Conservation (phyloP, 2,113 vertebrate genomes). For the Brachypodius melanocephalos region DNA sequence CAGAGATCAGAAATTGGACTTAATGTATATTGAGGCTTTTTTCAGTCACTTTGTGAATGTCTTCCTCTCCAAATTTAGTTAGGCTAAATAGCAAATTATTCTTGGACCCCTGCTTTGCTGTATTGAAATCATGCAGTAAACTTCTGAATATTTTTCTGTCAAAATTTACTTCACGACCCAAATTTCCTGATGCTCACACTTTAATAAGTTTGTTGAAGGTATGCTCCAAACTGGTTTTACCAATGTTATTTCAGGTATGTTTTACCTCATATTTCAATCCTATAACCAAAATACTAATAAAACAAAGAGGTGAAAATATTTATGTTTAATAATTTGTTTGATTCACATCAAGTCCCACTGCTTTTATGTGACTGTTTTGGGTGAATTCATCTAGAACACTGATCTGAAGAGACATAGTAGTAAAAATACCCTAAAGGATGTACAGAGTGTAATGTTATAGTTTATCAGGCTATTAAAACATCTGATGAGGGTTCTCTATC, state of each 20-base stretch:
- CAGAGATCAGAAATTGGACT: neutral
- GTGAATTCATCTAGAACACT: neutral
- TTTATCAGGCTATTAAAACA: neutral
- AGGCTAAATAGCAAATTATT: neutral
- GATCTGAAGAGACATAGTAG: neutral
- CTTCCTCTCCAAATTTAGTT: neutral
- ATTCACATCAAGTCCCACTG: neutral
- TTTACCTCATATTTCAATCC: neutral
- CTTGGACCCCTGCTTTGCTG: neutral
- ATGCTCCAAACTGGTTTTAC: neutral
- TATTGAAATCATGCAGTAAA: neutral
- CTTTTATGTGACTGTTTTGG: neutral
- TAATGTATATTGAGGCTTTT: neutral
- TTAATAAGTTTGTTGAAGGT: neutral
- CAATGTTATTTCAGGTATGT: neutral
- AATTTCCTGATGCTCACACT: neutral
- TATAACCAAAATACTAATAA: neutral
- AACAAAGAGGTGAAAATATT: neutral
- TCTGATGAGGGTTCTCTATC: neutral
- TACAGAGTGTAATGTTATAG: neutral
- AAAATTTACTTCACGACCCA: neutral
- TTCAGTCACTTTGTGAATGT: neutral
- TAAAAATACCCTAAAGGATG: neutral
- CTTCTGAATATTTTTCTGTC: neutral
- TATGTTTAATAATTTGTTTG: neutral